Percentiles rank a stretch among this genome's conserved stretches.
Evolutionary conservation across 35 echinoderm and acorn worm genomes (phyloP).

Genomic region (Eucidaris tribuloides): DNA sequence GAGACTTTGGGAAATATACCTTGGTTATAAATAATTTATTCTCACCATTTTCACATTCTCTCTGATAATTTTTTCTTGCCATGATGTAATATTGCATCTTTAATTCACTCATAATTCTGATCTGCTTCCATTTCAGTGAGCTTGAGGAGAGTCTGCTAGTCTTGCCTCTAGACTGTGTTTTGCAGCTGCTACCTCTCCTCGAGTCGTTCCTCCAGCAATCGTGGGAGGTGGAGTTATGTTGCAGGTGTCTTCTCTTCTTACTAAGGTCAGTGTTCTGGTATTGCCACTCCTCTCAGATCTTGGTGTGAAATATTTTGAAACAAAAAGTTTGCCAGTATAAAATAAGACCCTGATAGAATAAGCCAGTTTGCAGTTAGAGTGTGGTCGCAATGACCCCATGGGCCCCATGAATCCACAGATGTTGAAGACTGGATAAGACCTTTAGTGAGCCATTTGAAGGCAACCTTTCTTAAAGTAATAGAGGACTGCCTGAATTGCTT

Average conservation of each 20-base stretch:
- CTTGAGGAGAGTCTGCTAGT: conserved; percentile 87
- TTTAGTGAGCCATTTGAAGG: no score
- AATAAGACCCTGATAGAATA: neutral
- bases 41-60: no score
- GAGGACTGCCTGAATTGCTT: no score
- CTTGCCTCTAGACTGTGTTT: conserved; percentile 81
- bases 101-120: neutral
- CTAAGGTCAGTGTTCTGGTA: conserved; percentile 62
- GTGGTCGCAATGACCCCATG: no score
- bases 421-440: no score
- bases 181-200: conserved; percentile 75
- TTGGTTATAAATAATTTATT: no score
- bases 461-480: no score
- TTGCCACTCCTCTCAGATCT: neutral
- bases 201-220: conserved; percentile 71
- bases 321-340: neutral
- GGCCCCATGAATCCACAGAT: no score
- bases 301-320: neutral
- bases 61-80: no score
- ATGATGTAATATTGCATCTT: no score
- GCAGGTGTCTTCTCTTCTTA: conserved; percentile 92
- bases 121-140: conserved; percentile 58
- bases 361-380: neutral
- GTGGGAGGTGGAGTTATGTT: conserved; percentile 78
- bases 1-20: no score